Evolutionary conservation across 2,113 vertebrate species (phyloP).

Genomic region (Ginglymostoma cirratum): DNA sequence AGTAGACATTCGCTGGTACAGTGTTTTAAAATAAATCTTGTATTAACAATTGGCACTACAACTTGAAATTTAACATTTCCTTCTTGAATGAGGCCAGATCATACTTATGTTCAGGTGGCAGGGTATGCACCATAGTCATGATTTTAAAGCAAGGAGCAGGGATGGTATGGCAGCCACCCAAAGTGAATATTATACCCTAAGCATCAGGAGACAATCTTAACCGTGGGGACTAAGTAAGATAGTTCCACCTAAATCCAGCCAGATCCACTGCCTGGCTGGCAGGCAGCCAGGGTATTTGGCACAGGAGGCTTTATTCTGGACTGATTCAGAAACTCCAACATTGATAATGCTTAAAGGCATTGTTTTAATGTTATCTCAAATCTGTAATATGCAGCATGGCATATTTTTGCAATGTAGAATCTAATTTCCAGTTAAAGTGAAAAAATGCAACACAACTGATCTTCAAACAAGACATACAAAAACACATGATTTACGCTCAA

Average conservation of each 20-base stretch:
- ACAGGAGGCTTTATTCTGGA: not conserved
- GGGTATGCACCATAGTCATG: not conserved
- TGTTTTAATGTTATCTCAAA: not conserved
- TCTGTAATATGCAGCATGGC: not conserved
- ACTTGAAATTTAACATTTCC: not conserved
- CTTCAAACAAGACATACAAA: not conserved
- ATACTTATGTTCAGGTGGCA: not conserved
- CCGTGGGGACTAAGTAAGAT: not conserved
- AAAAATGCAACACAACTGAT: not conserved
- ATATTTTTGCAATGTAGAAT: not conserved
- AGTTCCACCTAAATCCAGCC: not conserved
- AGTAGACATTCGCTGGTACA: not conserved
- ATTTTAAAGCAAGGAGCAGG: not conserved
- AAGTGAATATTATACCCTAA: not conserved
- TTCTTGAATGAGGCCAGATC: not conserved
- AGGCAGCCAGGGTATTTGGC: not conserved
- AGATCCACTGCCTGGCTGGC: not conserved
- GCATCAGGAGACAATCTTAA: not conserved
- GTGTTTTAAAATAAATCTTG: not conserved
- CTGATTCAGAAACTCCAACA: not conserved
- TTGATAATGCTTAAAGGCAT: not conserved
- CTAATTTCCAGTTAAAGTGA: not conserved
- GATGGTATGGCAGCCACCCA: not conserved
- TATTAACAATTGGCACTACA: not conserved
- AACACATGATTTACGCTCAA: not conserved